Evolutionary conservation across 2,888 invertebrate genomes (phyloP).

Genomic region (Coremacera marginata): DNA sequence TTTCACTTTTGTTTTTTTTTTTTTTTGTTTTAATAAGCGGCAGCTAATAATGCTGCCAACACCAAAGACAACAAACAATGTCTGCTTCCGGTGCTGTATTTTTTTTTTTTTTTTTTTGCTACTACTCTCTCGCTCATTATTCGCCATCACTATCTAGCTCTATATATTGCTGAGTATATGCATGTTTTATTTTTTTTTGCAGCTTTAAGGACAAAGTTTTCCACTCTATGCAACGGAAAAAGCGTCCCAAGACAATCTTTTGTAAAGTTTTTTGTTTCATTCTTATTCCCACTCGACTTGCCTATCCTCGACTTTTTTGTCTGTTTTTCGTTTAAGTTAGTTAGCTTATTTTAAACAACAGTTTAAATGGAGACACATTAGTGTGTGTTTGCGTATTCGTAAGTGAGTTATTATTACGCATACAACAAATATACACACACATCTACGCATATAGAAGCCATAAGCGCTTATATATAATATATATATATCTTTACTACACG

Average conservation of each 20-base stretch:
- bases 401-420: constrained; percentile 6
- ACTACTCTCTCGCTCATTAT: neutral
- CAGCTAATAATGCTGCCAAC: constrained; percentile 42
- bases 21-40: constrained; percentile 25
- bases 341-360: constrained; percentile 13
- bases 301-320: neutral
- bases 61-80: constrained; percentile 25
- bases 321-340: constrained; percentile 21
- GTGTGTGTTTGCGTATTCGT: neutral
- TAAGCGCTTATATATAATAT: neutral
- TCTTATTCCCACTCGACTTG: neutral
- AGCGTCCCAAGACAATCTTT: constrained; percentile 42
- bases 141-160: too few species aligned
- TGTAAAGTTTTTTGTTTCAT: neutral
- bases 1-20: constrained; percentile 2
- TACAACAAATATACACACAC: neutral
- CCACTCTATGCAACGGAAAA: constrained; percentile 6
- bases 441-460: neutral
- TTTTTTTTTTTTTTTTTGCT: neutral
- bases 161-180: neutral
- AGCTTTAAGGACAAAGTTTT: constrained; percentile 41
- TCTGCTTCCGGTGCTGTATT: neutral
- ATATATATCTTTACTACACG: neutral
- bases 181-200: neutral
- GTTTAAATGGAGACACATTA: neutral